Base-by-base conservation (phyloP, 2,797 vertebrate species). In the Cyprinodon diabolis region DNA sequence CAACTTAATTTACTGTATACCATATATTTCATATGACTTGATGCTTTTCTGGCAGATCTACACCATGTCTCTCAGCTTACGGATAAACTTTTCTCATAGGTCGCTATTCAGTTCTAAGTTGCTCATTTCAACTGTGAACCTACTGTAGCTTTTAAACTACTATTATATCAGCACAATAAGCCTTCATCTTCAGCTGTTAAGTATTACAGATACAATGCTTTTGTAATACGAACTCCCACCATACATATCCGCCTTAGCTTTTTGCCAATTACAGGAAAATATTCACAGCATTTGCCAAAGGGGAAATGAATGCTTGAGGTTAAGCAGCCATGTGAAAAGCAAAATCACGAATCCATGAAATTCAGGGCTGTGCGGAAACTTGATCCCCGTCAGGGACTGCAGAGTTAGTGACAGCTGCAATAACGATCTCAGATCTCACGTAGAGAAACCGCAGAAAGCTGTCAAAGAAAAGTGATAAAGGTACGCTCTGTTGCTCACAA, bases 71-170 rank as follows among this genome's bases (percentile, higher is more conserved):
- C 87, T 76, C 83, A 81, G 68, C 58, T 77, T 75, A 71, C 47
- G 80, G 80, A 87, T 72, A 84, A 11, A 83, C 69, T 69, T 68
- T 49, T 21, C 55, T 74, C 83, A 76, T 85, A 81, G 78, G 23
- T 47, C 73, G 80, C 78, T 77, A 70, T 76, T 84, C 86, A 82
- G 80, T 77, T 83, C 68, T 65, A 84, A 86, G 74, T 81, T 78
- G 66, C 87, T 90, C 86, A 84, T 86, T 78, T 47, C 30, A 12
- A 72, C 66, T 77, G 87, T 76, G 91, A 94, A 94, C 86, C 84
- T 77, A 30, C 2, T 30, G 30, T 30, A 66, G 75, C 76, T 65
- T 87, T 77, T 77, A 76, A 89, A 79, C 83, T 63, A 58, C 55
- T 47, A 63, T 81, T 67, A 68, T 76, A 89, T 86, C 68, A 65